These are phyloP conservation scores for Chrysomallon squamiferum DNA, from an alignment of 1,140 invertebrate genomes.

Conservation along the genomic window DNA sequence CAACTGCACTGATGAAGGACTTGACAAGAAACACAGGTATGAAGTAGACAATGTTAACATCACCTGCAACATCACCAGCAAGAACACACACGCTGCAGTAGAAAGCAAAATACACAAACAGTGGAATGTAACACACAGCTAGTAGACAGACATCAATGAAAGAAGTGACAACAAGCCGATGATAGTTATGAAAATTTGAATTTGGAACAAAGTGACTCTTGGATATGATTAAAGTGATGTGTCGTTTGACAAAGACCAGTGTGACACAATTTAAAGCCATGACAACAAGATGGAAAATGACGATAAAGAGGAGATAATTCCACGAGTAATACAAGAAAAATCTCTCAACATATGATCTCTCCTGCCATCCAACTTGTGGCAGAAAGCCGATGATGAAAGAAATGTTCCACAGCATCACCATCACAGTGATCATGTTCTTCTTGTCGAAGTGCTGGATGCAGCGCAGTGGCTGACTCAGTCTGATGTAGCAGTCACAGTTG, in stretches of 20 bases:
- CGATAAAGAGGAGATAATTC: constrained; percentile 32
- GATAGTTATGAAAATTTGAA: constrained; percentile 32
- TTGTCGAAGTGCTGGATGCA: constrained; percentile 38
- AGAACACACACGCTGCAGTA: constrained; percentile 17
- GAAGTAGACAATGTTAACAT: constrained; percentile 30
- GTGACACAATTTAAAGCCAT: constrained; percentile 16
- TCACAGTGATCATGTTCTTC: constrained; percentile 38
- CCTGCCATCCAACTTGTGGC: constrained; percentile 47
- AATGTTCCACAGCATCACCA: constrained; percentile 49
- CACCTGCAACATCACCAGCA: not conserved
- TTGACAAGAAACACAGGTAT: constrained; percentile 33
- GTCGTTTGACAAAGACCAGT: constrained; percentile 14
- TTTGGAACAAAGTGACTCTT: constrained; percentile 21
- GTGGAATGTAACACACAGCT: constrained; percentile 32
- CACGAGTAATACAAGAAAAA: constrained; percentile 38
- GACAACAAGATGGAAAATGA: constrained; percentile 18
- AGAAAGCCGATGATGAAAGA: constrained; percentile 53
- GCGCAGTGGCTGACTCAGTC: constrained; percentile 32
- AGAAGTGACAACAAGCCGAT: constrained; percentile 22
- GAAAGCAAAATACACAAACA: constrained; percentile 26
- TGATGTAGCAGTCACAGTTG: constrained; percentile 42
- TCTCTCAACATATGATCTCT: constrained; percentile 13
- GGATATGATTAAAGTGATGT: constrained; percentile 16
- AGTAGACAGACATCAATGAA: constrained; percentile 30
- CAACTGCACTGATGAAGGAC: constrained; percentile 25